These are phyloP conservation scores for Thamnophis elegans DNA, from an alignment of 2,797 vertebrate genomes.

Conservation along the genomic window DNA sequence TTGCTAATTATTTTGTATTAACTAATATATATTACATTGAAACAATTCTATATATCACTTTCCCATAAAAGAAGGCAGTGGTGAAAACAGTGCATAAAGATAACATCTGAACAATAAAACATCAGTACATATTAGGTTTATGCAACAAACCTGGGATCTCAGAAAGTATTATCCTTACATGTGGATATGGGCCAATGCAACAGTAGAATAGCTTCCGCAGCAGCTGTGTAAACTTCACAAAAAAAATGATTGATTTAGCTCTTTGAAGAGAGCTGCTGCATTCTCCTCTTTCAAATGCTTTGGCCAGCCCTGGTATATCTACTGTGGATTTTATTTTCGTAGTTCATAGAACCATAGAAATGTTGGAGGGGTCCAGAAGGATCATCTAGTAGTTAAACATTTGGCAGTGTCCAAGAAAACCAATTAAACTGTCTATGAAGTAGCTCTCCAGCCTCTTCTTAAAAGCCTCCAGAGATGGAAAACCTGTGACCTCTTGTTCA, in stretches of 20 bases:
- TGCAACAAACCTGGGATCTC: neutral
- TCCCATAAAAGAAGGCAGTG: neutral
- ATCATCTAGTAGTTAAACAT: neutral
- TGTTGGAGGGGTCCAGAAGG: neutral
- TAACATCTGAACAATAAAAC: neutral
- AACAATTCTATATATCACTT: neutral
- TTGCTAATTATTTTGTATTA: neutral
- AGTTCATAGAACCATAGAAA: neutral
- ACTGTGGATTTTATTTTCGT: neutral
- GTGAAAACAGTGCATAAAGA: neutral
- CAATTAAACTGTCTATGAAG: neutral
- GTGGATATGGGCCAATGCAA: neutral
- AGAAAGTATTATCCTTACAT: neutral
- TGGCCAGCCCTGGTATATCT: neutral
- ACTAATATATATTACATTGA: neutral
- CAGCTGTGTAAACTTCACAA: neutral
- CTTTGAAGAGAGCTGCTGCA: conserved; percentile 6
- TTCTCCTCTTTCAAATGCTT: neutral
- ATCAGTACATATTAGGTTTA: neutral
- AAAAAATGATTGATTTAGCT: conserved; percentile 18
- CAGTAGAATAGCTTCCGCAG: neutral
- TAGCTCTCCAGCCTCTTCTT: neutral
- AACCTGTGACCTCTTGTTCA: neutral
- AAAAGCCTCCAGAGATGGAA: neutral
- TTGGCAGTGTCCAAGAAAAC: neutral